Percentiles rank a stretch among this genome's conserved stretches.
Evolutionary conservation across 2,113 vertebrate genomes (phyloP).

Genomic region (Sturnira hondurensis): DNA sequence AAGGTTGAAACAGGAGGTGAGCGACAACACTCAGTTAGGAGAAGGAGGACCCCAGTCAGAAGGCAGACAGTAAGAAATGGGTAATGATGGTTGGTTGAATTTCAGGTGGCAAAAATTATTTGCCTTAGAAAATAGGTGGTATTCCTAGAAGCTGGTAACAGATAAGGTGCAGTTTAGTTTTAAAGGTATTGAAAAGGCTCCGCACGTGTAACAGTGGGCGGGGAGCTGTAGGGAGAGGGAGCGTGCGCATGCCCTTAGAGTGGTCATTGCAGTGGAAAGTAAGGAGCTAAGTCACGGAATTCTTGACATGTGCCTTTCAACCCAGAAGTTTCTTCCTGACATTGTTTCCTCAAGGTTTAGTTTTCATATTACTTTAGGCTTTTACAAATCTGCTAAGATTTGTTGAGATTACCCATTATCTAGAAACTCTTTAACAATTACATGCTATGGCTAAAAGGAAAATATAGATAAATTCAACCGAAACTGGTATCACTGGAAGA

Average conservation of each 20-base stretch:
- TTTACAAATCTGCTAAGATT: background rate
- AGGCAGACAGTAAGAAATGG: background rate
- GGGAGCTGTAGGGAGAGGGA: background rate
- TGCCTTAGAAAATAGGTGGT: background rate
- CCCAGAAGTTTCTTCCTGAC: background rate
- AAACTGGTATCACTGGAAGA: background rate
- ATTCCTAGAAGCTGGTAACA: background rate
- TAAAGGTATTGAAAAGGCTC: background rate
- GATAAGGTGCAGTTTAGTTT: background rate
- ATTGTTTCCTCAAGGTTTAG: background rate
- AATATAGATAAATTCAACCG: background rate
- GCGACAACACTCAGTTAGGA: background rate
- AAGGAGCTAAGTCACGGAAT: background rate
- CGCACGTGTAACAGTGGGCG: background rate
- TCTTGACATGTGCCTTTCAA: background rate
- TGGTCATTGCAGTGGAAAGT: background rate
- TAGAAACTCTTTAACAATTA: slow-evolving; percentile 1
- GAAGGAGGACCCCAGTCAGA: background rate
- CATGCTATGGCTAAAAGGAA: background rate
- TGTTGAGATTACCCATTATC: background rate
- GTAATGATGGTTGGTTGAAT: background rate
- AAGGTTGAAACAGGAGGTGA: background rate
- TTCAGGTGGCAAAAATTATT: background rate
- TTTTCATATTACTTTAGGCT: background rate
- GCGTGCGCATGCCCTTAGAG: background rate